phyloP scores from a whole-genome alignment of 2,797 vertebrate species.

The Sylvilagus floridanus region DNA sequence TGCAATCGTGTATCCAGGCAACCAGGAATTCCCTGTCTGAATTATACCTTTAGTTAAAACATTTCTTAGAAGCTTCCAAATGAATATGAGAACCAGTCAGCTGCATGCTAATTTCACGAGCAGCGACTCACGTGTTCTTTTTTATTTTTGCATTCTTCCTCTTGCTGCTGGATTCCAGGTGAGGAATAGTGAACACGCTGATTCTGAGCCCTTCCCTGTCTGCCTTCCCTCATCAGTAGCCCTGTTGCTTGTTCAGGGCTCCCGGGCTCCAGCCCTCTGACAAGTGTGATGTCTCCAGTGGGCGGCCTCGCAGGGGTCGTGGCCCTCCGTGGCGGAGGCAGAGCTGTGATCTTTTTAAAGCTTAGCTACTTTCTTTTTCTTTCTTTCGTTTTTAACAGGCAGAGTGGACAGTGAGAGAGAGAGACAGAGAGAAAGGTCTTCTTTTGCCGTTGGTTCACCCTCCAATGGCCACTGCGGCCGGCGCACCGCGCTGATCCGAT shows the following conservation, averaged over 20 bases:
- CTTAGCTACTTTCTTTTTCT: too few relatives aligned
- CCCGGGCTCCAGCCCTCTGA: neutral
- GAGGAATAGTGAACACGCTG: neutral
- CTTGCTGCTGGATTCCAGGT: neutral
- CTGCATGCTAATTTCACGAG: neutral
- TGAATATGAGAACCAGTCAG: neutral
- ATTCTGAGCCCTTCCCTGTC: neutral
- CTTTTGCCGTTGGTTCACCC: too few relatives aligned
- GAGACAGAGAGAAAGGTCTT: too few relatives aligned
- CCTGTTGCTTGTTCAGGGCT: neutral
- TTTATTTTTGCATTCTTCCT: neutral
- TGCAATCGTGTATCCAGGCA: neutral
- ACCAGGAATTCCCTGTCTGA: neutral
- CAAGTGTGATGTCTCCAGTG: fast-evolving
- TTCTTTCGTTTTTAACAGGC: too few relatives aligned
- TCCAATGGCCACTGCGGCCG: too few relatives aligned
- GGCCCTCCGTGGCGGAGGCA: neutral
- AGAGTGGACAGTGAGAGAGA: too few relatives aligned
- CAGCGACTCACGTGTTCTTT: neutral
- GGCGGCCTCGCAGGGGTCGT: too few relatives aligned
- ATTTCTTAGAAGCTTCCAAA: neutral
- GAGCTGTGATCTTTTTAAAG: neutral
- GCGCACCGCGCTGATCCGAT: too few relatives aligned
- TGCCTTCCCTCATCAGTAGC: neutral
- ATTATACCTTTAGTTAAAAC: neutral